Base-by-base conservation (phyloP, 2,888 invertebrate genomes). In the Sphecodes monilicornis region DNA sequence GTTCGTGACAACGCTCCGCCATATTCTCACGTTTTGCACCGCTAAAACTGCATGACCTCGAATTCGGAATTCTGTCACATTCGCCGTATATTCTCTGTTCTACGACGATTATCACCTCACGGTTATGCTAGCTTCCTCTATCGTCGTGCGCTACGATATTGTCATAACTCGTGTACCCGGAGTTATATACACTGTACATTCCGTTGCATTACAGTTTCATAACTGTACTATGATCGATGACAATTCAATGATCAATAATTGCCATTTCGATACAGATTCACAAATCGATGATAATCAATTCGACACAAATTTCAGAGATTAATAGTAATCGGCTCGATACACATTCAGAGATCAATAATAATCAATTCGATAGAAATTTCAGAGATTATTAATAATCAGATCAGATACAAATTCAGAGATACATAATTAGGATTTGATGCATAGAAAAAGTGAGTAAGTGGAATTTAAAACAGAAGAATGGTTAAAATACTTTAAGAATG, bases 11-110 rank as follows among this genome's bases (percentile, higher is more conserved):
- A 66, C 18, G 46, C 36, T 50, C 50, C 66, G 66, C 43, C 26
- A 50, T 66, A 50, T 76, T 46, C 66, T 76, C 75, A 39, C 75
- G 75, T 76, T 66, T 66, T 36, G 46, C 66, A 10, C 26, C 13
- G 22, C 36, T 36, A 76, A 76, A 76, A 50, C 36, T 8, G 16
- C 64, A 18, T 66, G 75, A 76, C 75, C 75, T 50, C 75, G 75
- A 76, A 76, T 76, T 64, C 46, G 36, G 66, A 75, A 66, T 76
- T 36, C 66, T 66, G 16, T 50, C 64, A 32, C 5, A n/a, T 66
- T 50, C 43, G 18, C 46, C 32, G 22, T 66, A 76, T 26, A 50
- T 26, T 36, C 46, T 39, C 32, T 36, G 66, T 66, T 46, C 29
- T 13, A 6, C 41, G 26, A 11, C 43, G 39, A 36, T 18, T 43